Base-by-base conservation (phyloP, 1,140 invertebrate genomes). In the Physella acuta region DNA sequence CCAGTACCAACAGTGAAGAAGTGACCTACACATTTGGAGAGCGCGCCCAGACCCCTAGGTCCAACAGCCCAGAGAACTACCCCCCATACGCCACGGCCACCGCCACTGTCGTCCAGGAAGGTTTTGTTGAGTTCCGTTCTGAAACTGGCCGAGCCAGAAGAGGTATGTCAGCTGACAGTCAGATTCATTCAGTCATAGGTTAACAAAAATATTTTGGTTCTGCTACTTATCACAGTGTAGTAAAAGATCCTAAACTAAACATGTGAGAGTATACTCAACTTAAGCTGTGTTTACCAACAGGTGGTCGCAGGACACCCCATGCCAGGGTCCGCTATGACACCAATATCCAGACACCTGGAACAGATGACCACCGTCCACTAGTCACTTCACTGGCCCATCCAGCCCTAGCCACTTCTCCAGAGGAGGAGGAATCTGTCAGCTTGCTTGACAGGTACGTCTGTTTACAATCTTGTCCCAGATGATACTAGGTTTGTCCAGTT, bases 1-100 rank as follows among this genome's bases (percentile, higher is more conserved):
- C 76, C 11, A 81, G 78, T 20, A 78, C 76, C 0, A 79, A 75
- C 62, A 81, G 78, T 61, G 80, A 81, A 68, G 81, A 83, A 55
- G 79, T 81, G 20, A 81, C 80, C 3, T 81, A 81, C 58, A 76
- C 75, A 14, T 72, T 72, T 36, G 80, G 80, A 56, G 73, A 55
- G 37, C 75, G 74, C 0, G 66, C 73, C 24, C 73, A 79, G 3
- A 77, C 74, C 1, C 78, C 77, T 1, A 70, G 63, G 3, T 73
- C 73, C 14, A 68, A 68, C 51, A 79, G 78, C 70, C 79, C 78
- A 14, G 78, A 77, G 36, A 75, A 74, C 17, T 78, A 78, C 59
- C 51, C 71, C 1, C 73, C 76, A 20, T 75, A 75, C 20, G 30
- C 33, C 37, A 26, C 56, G 24, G 37, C 56, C 30, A 52, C 44